Conservation (phyloP, 2,888 invertebrate species). For the Yponomeuta evonymella region DNA sequence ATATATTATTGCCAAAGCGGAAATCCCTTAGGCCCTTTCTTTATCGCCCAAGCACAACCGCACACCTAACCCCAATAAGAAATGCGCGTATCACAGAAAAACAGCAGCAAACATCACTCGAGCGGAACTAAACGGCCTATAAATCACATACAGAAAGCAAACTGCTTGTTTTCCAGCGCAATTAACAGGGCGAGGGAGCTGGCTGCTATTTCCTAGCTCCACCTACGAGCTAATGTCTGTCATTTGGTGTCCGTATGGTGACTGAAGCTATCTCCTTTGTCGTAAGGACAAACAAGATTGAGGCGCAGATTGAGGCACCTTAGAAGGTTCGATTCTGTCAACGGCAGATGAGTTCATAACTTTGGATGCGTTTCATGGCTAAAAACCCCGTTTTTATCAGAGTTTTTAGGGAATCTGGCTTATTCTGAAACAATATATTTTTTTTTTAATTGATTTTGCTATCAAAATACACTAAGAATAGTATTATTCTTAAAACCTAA, state of each 20-base stretch:
- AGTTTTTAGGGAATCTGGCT: too few species aligned
- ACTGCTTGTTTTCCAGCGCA: neutral
- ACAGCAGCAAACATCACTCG: neutral
- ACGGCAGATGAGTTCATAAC: too few species aligned
- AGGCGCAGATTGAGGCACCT: neutral
- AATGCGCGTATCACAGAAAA: neutral
- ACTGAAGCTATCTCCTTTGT: conserved; percentile 8
- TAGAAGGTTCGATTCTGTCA: too few species aligned
- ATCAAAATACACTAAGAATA: too few species aligned
- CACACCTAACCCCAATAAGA: neutral
- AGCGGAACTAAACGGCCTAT: neutral
- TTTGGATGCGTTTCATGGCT: too few species aligned
- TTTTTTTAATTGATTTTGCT: too few species aligned
- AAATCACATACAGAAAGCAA: neutral
- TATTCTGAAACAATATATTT: too few species aligned
- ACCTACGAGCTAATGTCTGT: conserved; percentile 40
- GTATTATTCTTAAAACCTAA: too few species aligned
- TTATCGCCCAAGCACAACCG: neutral
- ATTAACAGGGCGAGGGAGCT: neutral
- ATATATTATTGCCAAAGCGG: neutral
- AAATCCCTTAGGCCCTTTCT: neutral
- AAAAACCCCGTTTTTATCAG: too few species aligned
- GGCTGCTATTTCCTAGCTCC: conserved; percentile 28
- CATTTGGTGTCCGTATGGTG: conserved; percentile 26
- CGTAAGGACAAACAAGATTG: conserved; percentile 1